phyloP scores from a whole-genome alignment of 2,113 vertebrate species.

The Ptilorrhoa leucosticta region DNA sequence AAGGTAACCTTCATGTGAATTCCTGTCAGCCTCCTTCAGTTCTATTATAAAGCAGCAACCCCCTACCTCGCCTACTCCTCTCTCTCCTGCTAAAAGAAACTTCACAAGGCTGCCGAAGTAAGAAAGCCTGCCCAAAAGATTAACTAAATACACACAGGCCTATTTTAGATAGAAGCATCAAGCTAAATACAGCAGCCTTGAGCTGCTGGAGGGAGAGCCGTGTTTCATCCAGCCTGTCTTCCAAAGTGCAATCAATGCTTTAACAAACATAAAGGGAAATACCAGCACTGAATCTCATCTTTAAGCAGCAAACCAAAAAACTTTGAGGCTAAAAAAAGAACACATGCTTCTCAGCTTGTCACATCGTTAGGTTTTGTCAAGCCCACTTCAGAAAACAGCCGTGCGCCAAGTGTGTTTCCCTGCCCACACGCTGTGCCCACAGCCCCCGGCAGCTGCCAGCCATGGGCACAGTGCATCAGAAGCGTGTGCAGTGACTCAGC shows the following conservation, averaged over 20 bases:
- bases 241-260: not conserved
- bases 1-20: not conserved
- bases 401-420: not conserved
- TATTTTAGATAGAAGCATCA: not conserved
- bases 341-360: not conserved
- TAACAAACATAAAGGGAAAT: not conserved
- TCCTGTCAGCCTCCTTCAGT: not conserved
- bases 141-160: not conserved
- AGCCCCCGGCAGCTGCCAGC: not conserved
- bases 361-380: not conserved
- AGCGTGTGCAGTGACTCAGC: not conserved
- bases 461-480: not conserved
- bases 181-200: not conserved
- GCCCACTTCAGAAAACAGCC: not conserved
- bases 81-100: slow-evolving; percentile 20
- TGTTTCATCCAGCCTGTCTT: not conserved
- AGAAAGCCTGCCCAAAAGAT: not conserved
- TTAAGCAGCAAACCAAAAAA: not conserved
- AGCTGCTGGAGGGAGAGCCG: not conserved
- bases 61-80: not conserved
- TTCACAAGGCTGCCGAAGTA: slow-evolving; percentile 5
- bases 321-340: not conserved
- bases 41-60: not conserved
- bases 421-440: not conserved
- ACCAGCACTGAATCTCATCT: not conserved